phyloP scores from a whole-genome alignment of 2,888 invertebrate genomes.

The Germaria angustata region DNA sequence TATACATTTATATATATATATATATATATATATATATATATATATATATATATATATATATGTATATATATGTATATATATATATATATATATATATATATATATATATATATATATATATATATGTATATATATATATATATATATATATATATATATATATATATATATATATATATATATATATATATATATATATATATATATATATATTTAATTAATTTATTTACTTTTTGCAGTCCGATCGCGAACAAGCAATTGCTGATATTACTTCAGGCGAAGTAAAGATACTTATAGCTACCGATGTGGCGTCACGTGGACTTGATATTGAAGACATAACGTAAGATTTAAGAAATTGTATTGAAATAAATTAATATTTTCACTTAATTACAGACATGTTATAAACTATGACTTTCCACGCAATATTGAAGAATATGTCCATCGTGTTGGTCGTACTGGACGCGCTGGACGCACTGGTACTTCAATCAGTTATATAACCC shows the following conservation, averaged over 20 bases:
- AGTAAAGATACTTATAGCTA: constrained; percentile 92
- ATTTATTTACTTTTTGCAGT: constrained; percentile 72
- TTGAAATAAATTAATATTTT: not conserved
- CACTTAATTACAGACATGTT: constrained; percentile 82
- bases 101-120: no score
- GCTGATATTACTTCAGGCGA: constrained; percentile 89
- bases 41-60: no score
- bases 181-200: no score
- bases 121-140: no score
- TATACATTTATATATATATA: no score
- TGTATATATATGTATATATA: no score
- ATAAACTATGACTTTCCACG: constrained; percentile 96
- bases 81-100: no score
- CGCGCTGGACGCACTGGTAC: constrained; percentile 92
- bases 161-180: no score
- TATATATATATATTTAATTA: no score
- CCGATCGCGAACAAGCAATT: constrained; percentile 89
- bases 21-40: no score
- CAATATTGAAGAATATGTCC: constrained; percentile 95
- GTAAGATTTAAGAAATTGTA: constrained; percentile 75
- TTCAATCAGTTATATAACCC: constrained; percentile 90
- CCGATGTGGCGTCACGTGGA: constrained; percentile 96
- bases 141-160: no score
- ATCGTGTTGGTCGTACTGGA: constrained; percentile 97
- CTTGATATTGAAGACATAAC: constrained; percentile 94